Evolutionary conservation across 2,797 vertebrate genomes (phyloP).

Genomic region (Taeniopygia guttata): DNA sequence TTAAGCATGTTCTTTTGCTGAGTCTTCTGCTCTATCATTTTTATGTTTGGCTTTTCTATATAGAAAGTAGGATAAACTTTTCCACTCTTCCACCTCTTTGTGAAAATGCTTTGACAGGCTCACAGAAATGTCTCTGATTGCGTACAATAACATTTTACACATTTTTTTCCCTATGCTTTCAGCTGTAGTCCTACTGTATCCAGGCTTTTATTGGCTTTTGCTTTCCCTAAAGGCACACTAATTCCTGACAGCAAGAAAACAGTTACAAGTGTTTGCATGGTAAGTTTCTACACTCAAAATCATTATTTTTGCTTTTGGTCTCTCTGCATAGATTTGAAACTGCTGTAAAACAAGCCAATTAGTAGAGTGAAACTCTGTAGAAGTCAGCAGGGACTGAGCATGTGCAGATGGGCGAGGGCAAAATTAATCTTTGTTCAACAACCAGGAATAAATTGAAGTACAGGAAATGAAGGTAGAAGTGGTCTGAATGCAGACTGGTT

Average conservation of each 20-base stretch:
- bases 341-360: not conserved
- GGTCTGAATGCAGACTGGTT: not conserved
- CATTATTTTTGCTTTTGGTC: not conserved
- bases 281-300: not conserved
- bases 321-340: not conserved
- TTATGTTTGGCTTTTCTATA: not conserved
- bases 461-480: not conserved
- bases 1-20: conserved; percentile 1
- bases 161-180: not conserved
- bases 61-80: conserved; percentile 23
- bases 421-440: not conserved
- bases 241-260: not conserved
- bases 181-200: not conserved
- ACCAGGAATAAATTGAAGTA: not conserved
- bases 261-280: conserved; percentile 7
- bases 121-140: not conserved
- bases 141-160: not conserved
- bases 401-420: not conserved
- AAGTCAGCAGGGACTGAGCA: not conserved
- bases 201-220: not conserved
- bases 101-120: not conserved
- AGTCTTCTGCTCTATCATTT: not conserved
- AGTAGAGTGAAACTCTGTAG: not conserved
- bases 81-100: not conserved
- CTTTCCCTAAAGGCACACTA: not conserved